A percentile compares a stretch with the other conserved stretches of the same genome.
Evolutionary conservation across 2,888 invertebrate species (phyloP).

Genomic region (Ectemnius lituratus): DNA sequence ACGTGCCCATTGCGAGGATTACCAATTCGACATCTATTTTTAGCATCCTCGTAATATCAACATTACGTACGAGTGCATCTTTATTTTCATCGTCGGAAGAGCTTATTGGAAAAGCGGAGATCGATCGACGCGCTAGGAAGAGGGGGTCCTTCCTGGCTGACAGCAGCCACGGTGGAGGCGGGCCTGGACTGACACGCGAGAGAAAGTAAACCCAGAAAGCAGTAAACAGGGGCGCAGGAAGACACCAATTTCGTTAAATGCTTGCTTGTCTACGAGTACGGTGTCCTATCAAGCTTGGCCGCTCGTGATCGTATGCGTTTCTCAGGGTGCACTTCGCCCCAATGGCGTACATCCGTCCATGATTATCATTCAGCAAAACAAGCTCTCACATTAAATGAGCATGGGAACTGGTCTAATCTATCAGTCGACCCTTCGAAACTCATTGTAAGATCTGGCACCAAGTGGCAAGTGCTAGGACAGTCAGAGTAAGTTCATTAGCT

Average conservation of each 20-base stretch:
- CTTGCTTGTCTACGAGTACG: background rate
- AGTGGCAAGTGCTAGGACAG: too few species aligned
- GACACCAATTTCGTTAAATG: slow-evolving; percentile 47
- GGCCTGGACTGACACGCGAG: slow-evolving; percentile 21
- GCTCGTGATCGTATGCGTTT: background rate
- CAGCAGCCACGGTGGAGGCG: background rate
- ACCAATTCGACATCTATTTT: background rate
- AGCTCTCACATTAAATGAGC: too few species aligned
- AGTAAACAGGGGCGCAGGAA: slow-evolving; percentile 23
- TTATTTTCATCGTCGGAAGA: slow-evolving; percentile 2
- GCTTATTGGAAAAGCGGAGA: slow-evolving; percentile 11
- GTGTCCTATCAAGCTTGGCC: background rate
- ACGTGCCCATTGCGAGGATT: too few species aligned
- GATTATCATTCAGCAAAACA: too few species aligned
- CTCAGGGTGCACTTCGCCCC: background rate
- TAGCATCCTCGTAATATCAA: background rate
- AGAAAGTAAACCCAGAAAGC: slow-evolving; percentile 33
- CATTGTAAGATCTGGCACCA: too few species aligned
- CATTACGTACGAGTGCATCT: slow-evolving; percentile 3
- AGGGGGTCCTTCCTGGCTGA: background rate
- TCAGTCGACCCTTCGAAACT: too few species aligned
- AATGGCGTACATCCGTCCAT: background rate
- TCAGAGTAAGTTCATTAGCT: too few species aligned
- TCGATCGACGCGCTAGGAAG: slow-evolving; percentile 24
- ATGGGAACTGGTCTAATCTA: too few species aligned